Evolutionary conservation across 1,140 invertebrate species (phyloP).

Genomic region (Eubasilissa regina): DNA sequence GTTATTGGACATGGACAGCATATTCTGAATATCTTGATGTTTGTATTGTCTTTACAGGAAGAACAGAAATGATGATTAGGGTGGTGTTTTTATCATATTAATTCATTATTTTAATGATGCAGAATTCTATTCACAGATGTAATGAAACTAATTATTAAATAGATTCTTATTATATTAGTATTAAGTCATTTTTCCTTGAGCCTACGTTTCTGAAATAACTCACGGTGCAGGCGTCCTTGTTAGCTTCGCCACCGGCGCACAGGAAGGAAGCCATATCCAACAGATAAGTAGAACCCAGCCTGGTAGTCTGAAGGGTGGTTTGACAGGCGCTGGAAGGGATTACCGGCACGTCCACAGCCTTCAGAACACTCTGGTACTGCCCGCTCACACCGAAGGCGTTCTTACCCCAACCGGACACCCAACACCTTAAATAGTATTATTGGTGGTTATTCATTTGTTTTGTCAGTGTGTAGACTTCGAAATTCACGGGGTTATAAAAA

Average conservation of each 20-base stretch:
- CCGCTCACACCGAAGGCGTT: slow-evolving; percentile 79
- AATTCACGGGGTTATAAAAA: too few species aligned
- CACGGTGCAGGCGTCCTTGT: slow-evolving; percentile 84
- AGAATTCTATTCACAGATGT: too few species aligned
- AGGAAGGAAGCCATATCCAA: slow-evolving; percentile 80
- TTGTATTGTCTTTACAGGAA: too few species aligned
- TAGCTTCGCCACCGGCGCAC: slow-evolving; percentile 83
- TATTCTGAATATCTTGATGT: too few species aligned
- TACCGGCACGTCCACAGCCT: slow-evolving; percentile 81
- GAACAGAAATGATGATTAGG: too few species aligned
- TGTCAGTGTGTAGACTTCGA: too few species aligned
- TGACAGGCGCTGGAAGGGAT: slow-evolving; percentile 77
- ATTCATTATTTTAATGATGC: too few species aligned
- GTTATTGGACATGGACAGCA: too few species aligned
- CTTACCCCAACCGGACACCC: slow-evolving; percentile 88
- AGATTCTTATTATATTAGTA: too few species aligned
- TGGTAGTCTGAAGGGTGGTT: slow-evolving; percentile 74
- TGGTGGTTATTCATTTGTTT: too few species aligned
- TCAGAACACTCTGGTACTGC: slow-evolving; percentile 78
- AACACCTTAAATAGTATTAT: slow-evolving; percentile 72
- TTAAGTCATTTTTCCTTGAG: neutral
- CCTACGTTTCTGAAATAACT: slow-evolving; percentile 43
- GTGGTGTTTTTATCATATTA: too few species aligned
- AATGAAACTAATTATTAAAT: too few species aligned
- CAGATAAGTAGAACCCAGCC: slow-evolving; percentile 76